Conservation (phyloP, 1,140 invertebrate genomes). For the Anadara kagoshimensis region DNA sequence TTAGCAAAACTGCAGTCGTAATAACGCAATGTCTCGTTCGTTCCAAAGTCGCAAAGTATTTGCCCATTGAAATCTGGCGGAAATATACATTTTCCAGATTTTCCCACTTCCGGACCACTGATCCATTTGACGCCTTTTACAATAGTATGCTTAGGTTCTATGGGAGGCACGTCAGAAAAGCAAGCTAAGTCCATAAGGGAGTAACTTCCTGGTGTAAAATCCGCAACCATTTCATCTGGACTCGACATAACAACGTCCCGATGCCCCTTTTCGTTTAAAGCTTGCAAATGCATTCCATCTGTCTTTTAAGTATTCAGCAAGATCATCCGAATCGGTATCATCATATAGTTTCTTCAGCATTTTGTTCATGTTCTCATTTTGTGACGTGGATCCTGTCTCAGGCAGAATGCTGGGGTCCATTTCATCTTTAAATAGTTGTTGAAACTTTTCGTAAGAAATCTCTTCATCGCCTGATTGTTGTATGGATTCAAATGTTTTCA, state of each 20-base stretch:
- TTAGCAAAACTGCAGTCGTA: slow-evolving; percentile 45
- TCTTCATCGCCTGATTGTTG: not conserved
- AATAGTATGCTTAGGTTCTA: slow-evolving; percentile 29
- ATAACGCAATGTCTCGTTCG: slow-evolving; percentile 37
- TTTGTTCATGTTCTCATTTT: not conserved
- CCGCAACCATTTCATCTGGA: slow-evolving; percentile 34
- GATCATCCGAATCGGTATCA: slow-evolving; percentile 12
- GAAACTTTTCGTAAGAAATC: slow-evolving; percentile 5
- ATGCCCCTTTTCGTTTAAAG: slow-evolving; percentile 9
- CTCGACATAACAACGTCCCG: slow-evolving; percentile 36
- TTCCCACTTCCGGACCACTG: slow-evolving; percentile 16
- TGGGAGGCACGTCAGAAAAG: slow-evolving; percentile 36
- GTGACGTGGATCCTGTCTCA: too few relatives aligned
- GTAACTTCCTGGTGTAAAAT: slow-evolving; percentile 40
- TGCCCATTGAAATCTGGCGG: slow-evolving; percentile 29
- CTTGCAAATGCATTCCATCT: slow-evolving; percentile 28
- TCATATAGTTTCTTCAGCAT: not conserved
- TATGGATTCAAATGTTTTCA: slow-evolving; percentile 7
- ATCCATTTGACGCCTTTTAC: slow-evolving; percentile 29
- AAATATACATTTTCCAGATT: slow-evolving; percentile 38
- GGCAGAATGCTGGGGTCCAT: too few relatives aligned
- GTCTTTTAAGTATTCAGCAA: slow-evolving; percentile 3
- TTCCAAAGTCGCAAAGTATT: slow-evolving; percentile 26
- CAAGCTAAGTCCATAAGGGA: slow-evolving; percentile 36
- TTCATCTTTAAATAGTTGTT: too few relatives aligned